These are phyloP conservation scores for Mesembrinibis cayennensis DNA, from an alignment of 2,113 vertebrate genomes.

Conservation along the genomic window DNA sequence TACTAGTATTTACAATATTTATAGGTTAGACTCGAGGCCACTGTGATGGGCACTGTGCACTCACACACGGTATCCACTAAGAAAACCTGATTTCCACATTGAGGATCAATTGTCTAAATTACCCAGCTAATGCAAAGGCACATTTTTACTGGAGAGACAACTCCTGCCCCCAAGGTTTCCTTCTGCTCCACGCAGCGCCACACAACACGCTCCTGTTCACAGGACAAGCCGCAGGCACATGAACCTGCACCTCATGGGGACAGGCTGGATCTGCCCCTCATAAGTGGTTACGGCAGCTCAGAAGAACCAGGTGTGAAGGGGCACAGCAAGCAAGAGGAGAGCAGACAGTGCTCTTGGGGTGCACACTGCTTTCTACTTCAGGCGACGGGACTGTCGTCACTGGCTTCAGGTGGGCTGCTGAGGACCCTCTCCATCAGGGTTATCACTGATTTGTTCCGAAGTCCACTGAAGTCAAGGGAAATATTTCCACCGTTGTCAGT, in stretches of 20 bases:
- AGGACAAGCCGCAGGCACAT: neutral
- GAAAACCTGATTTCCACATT: neutral
- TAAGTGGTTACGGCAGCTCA: neutral
- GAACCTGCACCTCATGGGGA: neutral
- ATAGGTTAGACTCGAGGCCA: neutral
- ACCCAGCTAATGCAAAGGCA: neutral
- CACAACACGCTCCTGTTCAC: neutral
- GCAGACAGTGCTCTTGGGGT: neutral
- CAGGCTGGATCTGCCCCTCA: neutral
- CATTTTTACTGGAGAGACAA: fast-evolving
- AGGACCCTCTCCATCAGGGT: neutral
- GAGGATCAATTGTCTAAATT: neutral
- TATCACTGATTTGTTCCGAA: neutral
- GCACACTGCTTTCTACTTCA: neutral
- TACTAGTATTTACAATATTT: neutral
- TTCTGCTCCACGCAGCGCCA: neutral
- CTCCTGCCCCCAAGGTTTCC: neutral
- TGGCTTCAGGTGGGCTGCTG: neutral
- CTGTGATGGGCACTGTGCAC: neutral
- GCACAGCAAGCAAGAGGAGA: neutral
- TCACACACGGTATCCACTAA: neutral
- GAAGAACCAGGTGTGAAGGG: neutral
- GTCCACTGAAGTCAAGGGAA: neutral
- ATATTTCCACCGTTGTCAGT: neutral
- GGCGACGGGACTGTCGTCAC: fast-evolving